Percentiles rank a stretch among this genome's conserved stretches.
Evolutionary conservation across 2,888 invertebrate species (phyloP).

Genomic region (Sinhomidia bicolor): DNA sequence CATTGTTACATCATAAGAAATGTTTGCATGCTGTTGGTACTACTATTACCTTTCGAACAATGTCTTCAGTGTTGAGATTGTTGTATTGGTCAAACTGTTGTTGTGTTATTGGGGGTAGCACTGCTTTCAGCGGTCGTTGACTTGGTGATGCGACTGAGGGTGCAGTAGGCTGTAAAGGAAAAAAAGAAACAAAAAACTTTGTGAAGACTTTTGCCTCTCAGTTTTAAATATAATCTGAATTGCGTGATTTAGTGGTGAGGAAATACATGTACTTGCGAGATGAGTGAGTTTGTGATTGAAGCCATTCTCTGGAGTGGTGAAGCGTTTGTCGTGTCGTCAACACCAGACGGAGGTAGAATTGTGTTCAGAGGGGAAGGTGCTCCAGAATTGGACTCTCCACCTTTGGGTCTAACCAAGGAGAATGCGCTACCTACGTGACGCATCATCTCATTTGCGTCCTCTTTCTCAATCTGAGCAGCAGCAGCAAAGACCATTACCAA

Average conservation of each 20-base stretch:
- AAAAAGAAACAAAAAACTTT: slow-evolving; percentile 39
- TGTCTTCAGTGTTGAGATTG: slow-evolving; percentile 98
- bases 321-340: slow-evolving; percentile 89
- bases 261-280: slow-evolving; percentile 86
- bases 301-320: slow-evolving; percentile 99
- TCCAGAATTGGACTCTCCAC: slow-evolving; percentile 82
- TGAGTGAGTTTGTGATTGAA: slow-evolving; percentile 97
- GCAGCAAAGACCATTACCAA: neutral
- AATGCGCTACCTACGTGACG: slow-evolving; percentile 92
- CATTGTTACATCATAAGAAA: too few relatives aligned
- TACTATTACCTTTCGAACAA: slow-evolving; percentile 91
- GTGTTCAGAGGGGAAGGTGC: slow-evolving; percentile 84
- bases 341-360: slow-evolving; percentile 90
- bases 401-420: slow-evolving; percentile 92
- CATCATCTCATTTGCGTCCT: slow-evolving; percentile 86
- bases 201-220: slow-evolving; percentile 2
- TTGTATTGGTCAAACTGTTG: slow-evolving; percentile 99
- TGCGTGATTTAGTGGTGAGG: slow-evolving; percentile 56
- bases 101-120: slow-evolving; percentile 98
- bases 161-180: slow-evolving; percentile 85
- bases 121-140: slow-evolving; percentile 96
- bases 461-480: slow-evolving; percentile 81
- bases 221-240: neutral
- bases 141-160: slow-evolving; percentile 92
- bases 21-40: too few relatives aligned